Base-by-base conservation (phyloP, 2,113 vertebrate species). In the Falcunculus frontatus region DNA sequence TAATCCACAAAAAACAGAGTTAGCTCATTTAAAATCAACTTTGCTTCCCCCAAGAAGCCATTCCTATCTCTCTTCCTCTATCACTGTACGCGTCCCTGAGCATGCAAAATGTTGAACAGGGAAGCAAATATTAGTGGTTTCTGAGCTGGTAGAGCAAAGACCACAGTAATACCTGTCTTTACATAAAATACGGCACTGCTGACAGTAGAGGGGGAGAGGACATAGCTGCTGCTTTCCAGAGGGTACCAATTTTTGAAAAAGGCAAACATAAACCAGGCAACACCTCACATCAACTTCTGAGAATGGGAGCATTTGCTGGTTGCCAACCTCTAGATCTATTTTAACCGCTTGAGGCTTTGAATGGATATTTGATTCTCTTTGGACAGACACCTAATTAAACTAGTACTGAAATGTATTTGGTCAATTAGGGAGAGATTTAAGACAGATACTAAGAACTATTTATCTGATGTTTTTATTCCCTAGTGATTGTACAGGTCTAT, bases 381-480 rank as follows among this genome's bases (percentile, higher is more conserved):
- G 63, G 81, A 90, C 50, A 95, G 89, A 92, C 42, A 89, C 63
- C 59, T 95, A 96, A 96, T 96, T 95, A 93, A 96, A 85, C 47
- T 62, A 80, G 55, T 68, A 83, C 56, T 94, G 84, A 89, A 90
- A 85, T 75, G 41, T 62, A 81, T 95, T 96, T 93, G 70, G 60
- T 92, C 93, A 93, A 62, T 89, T 91, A 92, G 49, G 69, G 16
- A 81, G 49, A 93, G 41, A 81, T 96, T 95, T 94, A 74, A 90
- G 63, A 74, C 1, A 18, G 78, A 84, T 86, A 62, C 62, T 78
- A 88, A 68, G 72, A 84, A 73, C 27, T 35, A 37, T 85, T 95
- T 95, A 94, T 95, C 91, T 91, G 87, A 90, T 88, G 39, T 64
- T 94, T 94, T 81, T 89, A 90, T 96, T 81, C 68, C 86, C 75